Percentiles rank a stretch among this genome's conserved stretches.
Conservation (phyloP, 2,113 vertebrate species). For the Menura novaehollandiae region DNA sequence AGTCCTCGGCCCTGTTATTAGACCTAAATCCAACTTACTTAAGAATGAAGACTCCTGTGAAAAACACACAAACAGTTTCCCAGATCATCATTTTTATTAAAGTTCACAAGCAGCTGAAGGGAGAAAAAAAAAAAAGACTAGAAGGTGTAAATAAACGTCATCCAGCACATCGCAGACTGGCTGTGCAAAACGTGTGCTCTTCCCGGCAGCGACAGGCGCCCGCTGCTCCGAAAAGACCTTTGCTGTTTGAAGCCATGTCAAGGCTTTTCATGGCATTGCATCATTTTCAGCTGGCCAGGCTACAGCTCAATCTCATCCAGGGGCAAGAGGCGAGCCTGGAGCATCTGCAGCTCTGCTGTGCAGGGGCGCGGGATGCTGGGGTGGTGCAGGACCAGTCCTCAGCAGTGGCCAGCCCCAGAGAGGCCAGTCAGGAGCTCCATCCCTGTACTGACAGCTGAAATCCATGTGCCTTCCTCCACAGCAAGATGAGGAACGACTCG, state of each 20-base stretch:
- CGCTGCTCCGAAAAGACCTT: not conserved
- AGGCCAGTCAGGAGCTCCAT: not conserved
- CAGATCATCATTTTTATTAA: slow-evolving; percentile 64
- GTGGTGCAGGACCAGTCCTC: not conserved
- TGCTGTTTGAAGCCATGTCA: slow-evolving; percentile 20
- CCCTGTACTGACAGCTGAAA: not conserved
- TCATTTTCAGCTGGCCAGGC: slow-evolving; percentile 10
- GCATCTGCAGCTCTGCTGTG: not conserved
- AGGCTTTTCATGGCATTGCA: slow-evolving; percentile 23
- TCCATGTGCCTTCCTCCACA: not conserved
- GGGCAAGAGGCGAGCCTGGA: not conserved
- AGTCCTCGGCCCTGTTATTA: slow-evolving; percentile 36
- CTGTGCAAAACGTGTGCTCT: not conserved
- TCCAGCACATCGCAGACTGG: not conserved
- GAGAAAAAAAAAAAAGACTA: not conserved
- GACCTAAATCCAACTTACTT: slow-evolving; percentile 8
- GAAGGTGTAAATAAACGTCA: slow-evolving; percentile 28
- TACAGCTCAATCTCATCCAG: not conserved
- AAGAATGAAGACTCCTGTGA: slow-evolving; percentile 40
- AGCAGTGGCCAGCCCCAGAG: not conserved
- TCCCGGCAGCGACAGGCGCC: not conserved
- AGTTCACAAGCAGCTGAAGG: slow-evolving; percentile 4
- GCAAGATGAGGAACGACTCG: not conserved
- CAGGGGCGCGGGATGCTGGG: not conserved
- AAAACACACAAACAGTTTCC: not conserved